Conservation (phyloP, 2,888 invertebrate species). For the Idaea dimidiata region DNA sequence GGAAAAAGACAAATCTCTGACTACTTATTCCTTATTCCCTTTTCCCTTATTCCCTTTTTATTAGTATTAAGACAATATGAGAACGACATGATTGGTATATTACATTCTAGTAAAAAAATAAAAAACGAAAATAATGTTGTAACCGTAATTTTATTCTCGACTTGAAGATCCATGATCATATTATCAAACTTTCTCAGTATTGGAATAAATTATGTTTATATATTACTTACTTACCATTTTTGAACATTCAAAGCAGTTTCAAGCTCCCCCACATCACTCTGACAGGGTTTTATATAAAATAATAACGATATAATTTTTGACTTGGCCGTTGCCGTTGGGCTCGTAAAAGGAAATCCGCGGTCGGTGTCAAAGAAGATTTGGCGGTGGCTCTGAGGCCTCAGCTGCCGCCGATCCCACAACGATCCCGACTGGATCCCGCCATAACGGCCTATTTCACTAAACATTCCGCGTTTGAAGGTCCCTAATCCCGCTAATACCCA, state of each 20-base stretch:
- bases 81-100: background rate
- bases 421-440: constrained; percentile 35
- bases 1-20: too few species aligned
- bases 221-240: background rate
- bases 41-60: too few species aligned
- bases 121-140: too few species aligned
- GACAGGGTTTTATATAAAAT: constrained; percentile 13
- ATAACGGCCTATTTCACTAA: constrained; percentile 44
- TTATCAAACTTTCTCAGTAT: background rate
- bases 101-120: too few species aligned
- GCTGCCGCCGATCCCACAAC: constrained; percentile 42
- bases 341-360: constrained; percentile 28
- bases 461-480: constrained; percentile 46
- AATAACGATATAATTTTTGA: constrained; percentile 24
- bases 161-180: background rate
- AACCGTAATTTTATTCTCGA: background rate
- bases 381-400: constrained; percentile 34
- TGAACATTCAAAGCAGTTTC: background rate
- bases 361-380: constrained; percentile 40
- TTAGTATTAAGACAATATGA: too few species aligned
- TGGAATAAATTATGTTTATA: too few species aligned
- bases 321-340: constrained; percentile 8
- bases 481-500: constrained; percentile 51
- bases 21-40: too few species aligned
- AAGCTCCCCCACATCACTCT: background rate